phyloP scores from a whole-genome alignment of 2,113 vertebrate genomes.

The Microcebus jonahi region DNA sequence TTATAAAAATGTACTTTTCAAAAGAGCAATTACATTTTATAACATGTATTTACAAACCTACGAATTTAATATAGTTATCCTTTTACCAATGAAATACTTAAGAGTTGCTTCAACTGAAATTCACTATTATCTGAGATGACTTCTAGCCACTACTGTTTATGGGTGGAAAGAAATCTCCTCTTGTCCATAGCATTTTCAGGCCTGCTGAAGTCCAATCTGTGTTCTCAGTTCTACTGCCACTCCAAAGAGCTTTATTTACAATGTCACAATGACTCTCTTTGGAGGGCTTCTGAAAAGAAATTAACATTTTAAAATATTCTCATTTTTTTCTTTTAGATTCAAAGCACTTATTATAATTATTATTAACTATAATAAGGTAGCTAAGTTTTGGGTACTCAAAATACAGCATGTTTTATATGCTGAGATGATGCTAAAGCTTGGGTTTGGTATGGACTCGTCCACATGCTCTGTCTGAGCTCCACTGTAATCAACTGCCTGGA shows the following conservation, averaged over 20 bases:
- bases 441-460: background rate
- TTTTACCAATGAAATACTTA: conserved; percentile 25
- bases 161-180: background rate
- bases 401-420: background rate
- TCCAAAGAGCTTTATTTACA: conserved; percentile 31
- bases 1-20: background rate
- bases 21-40: conserved; percentile 23
- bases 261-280: background rate
- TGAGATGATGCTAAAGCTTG: background rate
- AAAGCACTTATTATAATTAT: conserved; percentile 49
- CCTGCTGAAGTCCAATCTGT: background rate
- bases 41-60: conserved; percentile 25
- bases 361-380: background rate
- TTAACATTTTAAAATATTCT: conserved; percentile 25
- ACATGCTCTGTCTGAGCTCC: background rate
- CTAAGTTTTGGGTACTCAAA: background rate
- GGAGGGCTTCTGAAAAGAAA: conserved; percentile 37
- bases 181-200: conserved; percentile 13
- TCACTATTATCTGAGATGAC: conserved; percentile 9
- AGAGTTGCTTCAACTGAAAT: background rate
- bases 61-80: conserved; percentile 45
- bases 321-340: conserved; percentile 28
- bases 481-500: background rate
- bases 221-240: background rate
- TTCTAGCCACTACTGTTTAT: background rate